phyloP scores from a whole-genome alignment of 2,797 vertebrate genomes.

The Hyperoplus immaculatus region DNA sequence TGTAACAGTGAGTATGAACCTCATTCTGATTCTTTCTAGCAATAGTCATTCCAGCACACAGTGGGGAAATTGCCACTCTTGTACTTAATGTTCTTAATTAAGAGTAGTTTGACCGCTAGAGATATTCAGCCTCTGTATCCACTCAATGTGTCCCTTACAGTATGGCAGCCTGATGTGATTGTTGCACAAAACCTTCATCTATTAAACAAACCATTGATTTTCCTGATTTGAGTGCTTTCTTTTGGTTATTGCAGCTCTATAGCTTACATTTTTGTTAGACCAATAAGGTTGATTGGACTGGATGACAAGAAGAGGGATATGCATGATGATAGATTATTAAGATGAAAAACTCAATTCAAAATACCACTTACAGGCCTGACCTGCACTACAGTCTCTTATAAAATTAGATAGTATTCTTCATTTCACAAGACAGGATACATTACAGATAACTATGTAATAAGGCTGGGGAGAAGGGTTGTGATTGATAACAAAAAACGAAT shows the following conservation, averaged over 20 bases:
- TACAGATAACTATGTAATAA: neutral
- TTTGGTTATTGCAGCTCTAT: neutral
- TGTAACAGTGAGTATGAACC: neutral
- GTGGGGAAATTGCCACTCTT: slow-evolving; percentile 8
- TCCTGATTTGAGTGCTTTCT: slow-evolving; percentile 8
- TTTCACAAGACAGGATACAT: neutral
- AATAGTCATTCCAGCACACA: slow-evolving; percentile 9
- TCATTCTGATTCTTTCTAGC: neutral
- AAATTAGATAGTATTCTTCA: neutral
- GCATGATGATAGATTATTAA: slow-evolving; percentile 2
- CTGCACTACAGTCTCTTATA: neutral
- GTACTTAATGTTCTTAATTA: slow-evolving; percentile 31
- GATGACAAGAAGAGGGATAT: slow-evolving; percentile 1
- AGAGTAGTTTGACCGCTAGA: slow-evolving; percentile 9
- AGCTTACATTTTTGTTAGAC: neutral
- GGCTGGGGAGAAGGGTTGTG: neutral
- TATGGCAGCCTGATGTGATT: slow-evolving; percentile 22
- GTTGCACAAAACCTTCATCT: slow-evolving; percentile 34
- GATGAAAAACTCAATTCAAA: neutral
- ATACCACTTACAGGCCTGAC: neutral
- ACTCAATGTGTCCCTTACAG: slow-evolving; percentile 31
- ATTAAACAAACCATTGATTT: slow-evolving; percentile 37
- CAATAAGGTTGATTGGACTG: neutral
- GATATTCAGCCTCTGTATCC: slow-evolving; percentile 10
- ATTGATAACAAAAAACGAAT: neutral